These are phyloP conservation scores for Noctua comes DNA, from an alignment of 2,888 invertebrate species.

Conservation along the genomic window DNA sequence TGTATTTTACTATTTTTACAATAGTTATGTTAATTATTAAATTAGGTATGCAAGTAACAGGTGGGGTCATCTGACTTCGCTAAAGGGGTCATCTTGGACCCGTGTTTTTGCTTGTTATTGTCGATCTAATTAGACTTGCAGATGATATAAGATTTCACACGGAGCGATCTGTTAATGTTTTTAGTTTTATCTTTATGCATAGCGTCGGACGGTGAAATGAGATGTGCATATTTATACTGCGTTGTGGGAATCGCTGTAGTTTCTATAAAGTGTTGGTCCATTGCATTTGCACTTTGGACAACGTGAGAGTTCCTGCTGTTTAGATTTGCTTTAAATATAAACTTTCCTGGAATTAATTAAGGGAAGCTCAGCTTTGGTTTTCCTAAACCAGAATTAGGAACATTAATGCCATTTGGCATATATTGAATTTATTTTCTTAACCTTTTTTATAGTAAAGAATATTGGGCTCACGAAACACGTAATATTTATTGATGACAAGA, in stretches of 20 bases:
- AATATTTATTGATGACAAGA: not conserved
- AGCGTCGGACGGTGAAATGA: slow-evolving; percentile 20
- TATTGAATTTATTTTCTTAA: not conserved
- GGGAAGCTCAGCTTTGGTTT: not conserved
- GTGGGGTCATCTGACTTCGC: slow-evolving; percentile 81
- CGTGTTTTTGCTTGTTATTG: slow-evolving; percentile 64
- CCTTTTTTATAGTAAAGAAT: not conserved
- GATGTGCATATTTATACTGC: slow-evolving; percentile 58
- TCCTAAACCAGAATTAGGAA: not conserved
- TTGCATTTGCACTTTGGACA: slow-evolving; percentile 42
- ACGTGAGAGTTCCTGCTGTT: slow-evolving; percentile 5
- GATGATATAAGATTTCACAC: slow-evolving; percentile 69
- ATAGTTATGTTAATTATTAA: slow-evolving; percentile 72
- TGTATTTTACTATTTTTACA: slow-evolving; percentile 54
- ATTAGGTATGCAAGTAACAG: slow-evolving; percentile 80
- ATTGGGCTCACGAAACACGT: too few species aligned
- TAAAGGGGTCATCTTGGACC: slow-evolving; percentile 80
- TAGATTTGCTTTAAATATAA: slow-evolving; percentile 7
- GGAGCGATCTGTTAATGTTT: slow-evolving; percentile 70
- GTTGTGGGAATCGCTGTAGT: slow-evolving; percentile 50
- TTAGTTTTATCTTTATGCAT: slow-evolving; percentile 49
- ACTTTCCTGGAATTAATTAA: slow-evolving; percentile 1
- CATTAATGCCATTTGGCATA: not conserved
- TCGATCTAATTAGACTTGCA: slow-evolving; percentile 78
- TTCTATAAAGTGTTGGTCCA: slow-evolving; percentile 19